These are phyloP conservation scores for Lymantria monacha DNA, from an alignment of 2,888 invertebrate species.

Conservation along the genomic window DNA sequence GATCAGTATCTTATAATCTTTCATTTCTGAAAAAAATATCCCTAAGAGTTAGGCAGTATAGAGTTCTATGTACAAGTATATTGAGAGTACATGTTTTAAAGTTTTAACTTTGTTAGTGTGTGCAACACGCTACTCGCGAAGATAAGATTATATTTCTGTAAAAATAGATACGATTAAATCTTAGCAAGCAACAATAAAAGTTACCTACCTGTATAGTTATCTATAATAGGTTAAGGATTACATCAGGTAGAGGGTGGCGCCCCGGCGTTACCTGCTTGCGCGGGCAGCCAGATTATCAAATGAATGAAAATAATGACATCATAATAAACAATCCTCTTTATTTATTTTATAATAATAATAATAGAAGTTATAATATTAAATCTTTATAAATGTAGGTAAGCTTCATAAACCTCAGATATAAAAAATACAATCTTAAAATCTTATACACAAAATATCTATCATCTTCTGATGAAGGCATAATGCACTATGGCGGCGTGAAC, in stretches of 20 bases:
- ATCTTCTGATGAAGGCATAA: conserved; percentile 70
- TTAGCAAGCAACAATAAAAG: not conserved
- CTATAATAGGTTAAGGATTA: not conserved
- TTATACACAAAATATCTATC: conserved; percentile 78
- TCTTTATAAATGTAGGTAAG: conserved; percentile 75
- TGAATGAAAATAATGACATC: conserved; percentile 53
- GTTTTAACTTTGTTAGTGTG: too few relatives aligned
- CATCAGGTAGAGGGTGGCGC: conserved; percentile 38
- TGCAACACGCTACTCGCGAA: too few relatives aligned
- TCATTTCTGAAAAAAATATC: too few relatives aligned
- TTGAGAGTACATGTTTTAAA: too few relatives aligned
- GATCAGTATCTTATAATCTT: too few relatives aligned
- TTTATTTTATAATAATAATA: conserved; percentile 63
- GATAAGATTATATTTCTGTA: too few relatives aligned
- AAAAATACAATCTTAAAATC: conserved; percentile 75
- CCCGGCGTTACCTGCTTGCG: conserved; percentile 65
- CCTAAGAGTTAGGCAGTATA: too few relatives aligned
- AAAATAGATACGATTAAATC: not conserved
- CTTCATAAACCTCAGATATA: conserved; percentile 78
- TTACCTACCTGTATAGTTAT: too few relatives aligned
- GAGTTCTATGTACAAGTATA: too few relatives aligned
- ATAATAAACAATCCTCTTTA: conserved; percentile 76
- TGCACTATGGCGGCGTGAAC: conserved; percentile 79
- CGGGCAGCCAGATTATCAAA: conserved; percentile 12
- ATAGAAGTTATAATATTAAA: conserved; percentile 67